These are phyloP conservation scores for Lacerta agilis DNA, from an alignment of 2,797 vertebrate genomes.

Conservation along the genomic window DNA sequence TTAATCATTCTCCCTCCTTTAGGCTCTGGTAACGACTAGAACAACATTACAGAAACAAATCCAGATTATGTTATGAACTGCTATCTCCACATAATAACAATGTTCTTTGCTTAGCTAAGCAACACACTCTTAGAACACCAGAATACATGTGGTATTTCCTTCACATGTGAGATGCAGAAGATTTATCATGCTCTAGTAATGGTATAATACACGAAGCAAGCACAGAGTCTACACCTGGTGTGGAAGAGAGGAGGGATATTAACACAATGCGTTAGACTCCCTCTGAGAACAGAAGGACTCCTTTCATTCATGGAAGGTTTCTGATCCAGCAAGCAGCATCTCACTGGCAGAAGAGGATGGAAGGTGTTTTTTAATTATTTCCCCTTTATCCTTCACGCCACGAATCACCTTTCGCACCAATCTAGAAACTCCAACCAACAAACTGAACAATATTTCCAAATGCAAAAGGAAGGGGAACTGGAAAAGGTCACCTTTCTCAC, in stretches of 20 bases:
- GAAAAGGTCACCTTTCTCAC: too few relatives aligned
- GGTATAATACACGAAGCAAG: background rate
- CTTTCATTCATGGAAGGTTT: too few relatives aligned
- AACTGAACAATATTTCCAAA: too few relatives aligned
- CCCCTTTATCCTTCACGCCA: too few relatives aligned
- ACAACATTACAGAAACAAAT: slow-evolving; percentile 56
- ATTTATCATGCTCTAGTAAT: background rate
- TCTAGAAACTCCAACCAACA: too few relatives aligned
- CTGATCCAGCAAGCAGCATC: too few relatives aligned
- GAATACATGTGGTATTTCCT: background rate
- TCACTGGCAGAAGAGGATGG: too few relatives aligned
- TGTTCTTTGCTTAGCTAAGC: background rate
- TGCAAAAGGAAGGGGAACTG: too few relatives aligned
- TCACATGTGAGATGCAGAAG: background rate
- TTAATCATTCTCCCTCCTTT: slow-evolving; percentile 80
- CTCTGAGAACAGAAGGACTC: too few relatives aligned
- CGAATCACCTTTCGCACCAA: too few relatives aligned
- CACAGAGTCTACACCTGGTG: background rate
- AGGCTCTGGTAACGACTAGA: slow-evolving; percentile 90
- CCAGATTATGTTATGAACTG: slow-evolving; percentile 31
- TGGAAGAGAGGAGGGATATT: background rate
- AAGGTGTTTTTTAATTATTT: too few relatives aligned
- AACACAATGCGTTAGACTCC: too few relatives aligned
- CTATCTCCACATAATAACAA: background rate
- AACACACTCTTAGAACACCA: background rate